Percentiles rank a stretch among this genome's conserved stretches.
Evolutionary conservation across 2,888 invertebrate species (phyloP).

Genomic region (Cyclophora albipunctata): DNA sequence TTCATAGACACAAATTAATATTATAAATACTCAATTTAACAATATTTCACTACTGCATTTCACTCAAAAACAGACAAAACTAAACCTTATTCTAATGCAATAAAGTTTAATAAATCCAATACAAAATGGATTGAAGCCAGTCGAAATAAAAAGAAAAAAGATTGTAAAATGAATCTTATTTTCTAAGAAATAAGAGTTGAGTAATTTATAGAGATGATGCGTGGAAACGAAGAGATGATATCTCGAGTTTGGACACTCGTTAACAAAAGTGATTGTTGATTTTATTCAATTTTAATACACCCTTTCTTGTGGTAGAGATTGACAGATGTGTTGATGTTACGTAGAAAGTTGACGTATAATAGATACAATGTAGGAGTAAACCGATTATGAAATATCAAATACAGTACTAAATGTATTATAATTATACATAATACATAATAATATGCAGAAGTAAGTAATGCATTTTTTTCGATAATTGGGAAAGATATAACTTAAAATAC

Average conservation of each 20-base stretch:
- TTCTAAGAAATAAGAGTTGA: not conserved
- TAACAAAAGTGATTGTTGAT: constrained; percentile 23
- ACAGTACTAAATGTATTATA: too few relatives aligned
- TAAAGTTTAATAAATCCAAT: not conserved
- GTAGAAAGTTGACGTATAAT: constrained; percentile 1
- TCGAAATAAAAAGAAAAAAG: not conserved
- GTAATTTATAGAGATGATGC: constrained; percentile 42
- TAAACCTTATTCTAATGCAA: not conserved
- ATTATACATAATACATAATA: too few relatives aligned
- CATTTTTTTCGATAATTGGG: too few relatives aligned
- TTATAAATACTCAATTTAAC: constrained; percentile 7
- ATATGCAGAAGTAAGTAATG: too few relatives aligned
- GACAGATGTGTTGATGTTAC: constrained; percentile 10
- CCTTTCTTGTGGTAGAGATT: constrained; percentile 9
- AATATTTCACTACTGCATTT: constrained; percentile 1
- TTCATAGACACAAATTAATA: constrained; percentile 9
- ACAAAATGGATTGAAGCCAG: too few relatives aligned
- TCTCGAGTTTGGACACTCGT: constrained; percentile 23
- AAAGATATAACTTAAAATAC: too few relatives aligned
- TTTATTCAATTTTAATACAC: constrained; percentile 12
- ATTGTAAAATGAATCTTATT: not conserved
- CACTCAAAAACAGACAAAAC: not conserved
- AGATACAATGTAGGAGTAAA: too few relatives aligned
- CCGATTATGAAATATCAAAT: too few relatives aligned
- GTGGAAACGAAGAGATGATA: constrained; percentile 22